Conservation (phyloP, 1,140 invertebrate genomes). For the Steinernema khuongi region DNA sequence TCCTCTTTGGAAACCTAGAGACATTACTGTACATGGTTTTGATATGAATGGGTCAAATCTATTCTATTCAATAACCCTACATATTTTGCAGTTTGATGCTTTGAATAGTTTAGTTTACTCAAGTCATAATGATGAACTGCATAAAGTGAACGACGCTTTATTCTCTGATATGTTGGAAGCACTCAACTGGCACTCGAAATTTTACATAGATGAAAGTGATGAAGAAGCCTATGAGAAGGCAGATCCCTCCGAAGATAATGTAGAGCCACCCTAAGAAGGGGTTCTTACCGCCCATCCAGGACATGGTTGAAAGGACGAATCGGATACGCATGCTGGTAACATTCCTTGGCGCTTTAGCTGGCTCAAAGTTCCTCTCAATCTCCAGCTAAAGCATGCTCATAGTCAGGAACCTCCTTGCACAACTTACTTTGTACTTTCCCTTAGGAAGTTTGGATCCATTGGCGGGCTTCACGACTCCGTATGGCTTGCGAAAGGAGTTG, state of each 20-base stretch:
- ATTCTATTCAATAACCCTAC: too few relatives aligned
- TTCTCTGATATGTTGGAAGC: not conserved
- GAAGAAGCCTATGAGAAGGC: constrained; percentile 78
- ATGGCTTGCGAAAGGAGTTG: not conserved
- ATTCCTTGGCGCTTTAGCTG: not conserved
- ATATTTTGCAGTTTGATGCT: too few relatives aligned
- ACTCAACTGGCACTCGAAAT: constrained; percentile 21
- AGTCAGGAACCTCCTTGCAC: too few relatives aligned
- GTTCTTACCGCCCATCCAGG: constrained; percentile 90
- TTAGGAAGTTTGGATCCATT: too few relatives aligned
- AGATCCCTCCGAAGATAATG: constrained; percentile 86
- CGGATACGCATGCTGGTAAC: constrained; percentile 53
- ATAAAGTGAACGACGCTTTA: too few relatives aligned
- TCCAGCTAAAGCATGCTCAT: not conserved
- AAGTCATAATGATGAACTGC: too few relatives aligned
- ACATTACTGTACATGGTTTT: too few relatives aligned
- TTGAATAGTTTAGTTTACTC: too few relatives aligned
- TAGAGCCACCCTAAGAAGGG: constrained; percentile 95
- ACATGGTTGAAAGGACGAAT: constrained; percentile 89
- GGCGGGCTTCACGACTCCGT: too few relatives aligned
- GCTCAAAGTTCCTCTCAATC: not conserved
- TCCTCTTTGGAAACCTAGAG: too few relatives aligned
- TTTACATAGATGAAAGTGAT: constrained; percentile 79
- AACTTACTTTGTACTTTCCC: too few relatives aligned
- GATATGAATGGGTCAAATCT: too few relatives aligned